These are phyloP conservation scores for Entomobrya multifasciata DNA, from an alignment of 2,888 invertebrate species.

Conservation along the genomic window DNA sequence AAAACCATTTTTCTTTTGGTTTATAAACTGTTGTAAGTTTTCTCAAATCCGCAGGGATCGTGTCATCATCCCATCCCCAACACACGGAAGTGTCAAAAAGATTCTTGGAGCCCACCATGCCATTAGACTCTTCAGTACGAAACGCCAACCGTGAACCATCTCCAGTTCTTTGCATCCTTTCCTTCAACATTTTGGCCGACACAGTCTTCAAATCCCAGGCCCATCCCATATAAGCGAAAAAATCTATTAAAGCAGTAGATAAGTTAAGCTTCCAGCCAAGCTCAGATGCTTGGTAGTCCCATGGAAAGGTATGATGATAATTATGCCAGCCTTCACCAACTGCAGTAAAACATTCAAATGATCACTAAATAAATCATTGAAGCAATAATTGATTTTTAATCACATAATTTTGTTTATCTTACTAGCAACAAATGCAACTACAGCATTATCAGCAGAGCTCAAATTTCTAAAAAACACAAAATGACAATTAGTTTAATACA, in stretches of 20 bases:
- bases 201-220: slow-evolving; percentile 93
- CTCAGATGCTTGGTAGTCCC: slow-evolving; percentile 96
- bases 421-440: slow-evolving; percentile 5
- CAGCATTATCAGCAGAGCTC: slow-evolving; percentile 22
- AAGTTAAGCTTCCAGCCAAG: slow-evolving; percentile 89
- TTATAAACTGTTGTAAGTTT: slow-evolving; percentile 48
- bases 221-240: slow-evolving; percentile 91
- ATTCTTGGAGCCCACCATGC: too few relatives aligned
- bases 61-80: slow-evolving; percentile 74
- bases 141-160: too few relatives aligned
- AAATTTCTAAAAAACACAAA: slow-evolving; percentile 29
- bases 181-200: slow-evolving; percentile 80
- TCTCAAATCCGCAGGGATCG: slow-evolving; percentile 54
- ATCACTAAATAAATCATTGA: too few relatives aligned
- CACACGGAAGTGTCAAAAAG: slow-evolving; percentile 15
- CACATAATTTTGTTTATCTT: too few relatives aligned
- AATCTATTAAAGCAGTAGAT: slow-evolving; percentile 89
- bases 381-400: not conserved
- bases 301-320: slow-evolving; percentile 95
- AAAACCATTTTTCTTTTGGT: not conserved
- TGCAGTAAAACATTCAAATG: not conserved
- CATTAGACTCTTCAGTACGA: too few relatives aligned
- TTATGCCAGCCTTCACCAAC: slow-evolving; percentile 95
- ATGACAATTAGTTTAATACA: not conserved
- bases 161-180: slow-evolving; percentile 81